phyloP scores from a whole-genome alignment of 2,797 vertebrate genomes.

The Lemur catta region DNA sequence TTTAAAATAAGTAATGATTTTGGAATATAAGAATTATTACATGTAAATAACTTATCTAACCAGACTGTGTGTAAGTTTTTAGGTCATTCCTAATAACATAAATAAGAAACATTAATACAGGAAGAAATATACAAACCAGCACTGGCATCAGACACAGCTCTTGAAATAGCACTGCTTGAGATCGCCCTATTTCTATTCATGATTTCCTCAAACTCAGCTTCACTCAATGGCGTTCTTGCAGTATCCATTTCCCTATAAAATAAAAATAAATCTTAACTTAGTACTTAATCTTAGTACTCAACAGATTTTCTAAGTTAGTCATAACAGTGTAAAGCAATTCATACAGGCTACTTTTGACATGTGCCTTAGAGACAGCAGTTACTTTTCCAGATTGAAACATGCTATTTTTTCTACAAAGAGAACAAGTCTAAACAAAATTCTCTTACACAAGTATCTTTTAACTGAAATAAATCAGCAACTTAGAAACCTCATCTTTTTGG shows the following conservation, averaged over 20 bases:
- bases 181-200: slow-evolving; percentile 99
- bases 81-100: neutral
- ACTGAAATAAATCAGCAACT: slow-evolving; percentile 23
- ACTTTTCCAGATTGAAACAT: neutral
- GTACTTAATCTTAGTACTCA: neutral
- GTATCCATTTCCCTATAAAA: slow-evolving; percentile 96
- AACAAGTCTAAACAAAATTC: slow-evolving; percentile 43
- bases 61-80: neutral
- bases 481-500: slow-evolving; percentile 16
- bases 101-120: slow-evolving; percentile 2
- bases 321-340: slow-evolving; percentile 11
- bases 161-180: slow-evolving; percentile 98
- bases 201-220: slow-evolving; percentile 99
- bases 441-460: neutral
- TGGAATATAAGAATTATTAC: neutral
- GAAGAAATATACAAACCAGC: slow-evolving; percentile 90
- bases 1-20: slow-evolving; percentile 31
- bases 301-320: slow-evolving; percentile 39
- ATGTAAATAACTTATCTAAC: neutral
- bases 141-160: slow-evolving; percentile 98
- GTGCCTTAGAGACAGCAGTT: neutral
- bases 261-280: slow-evolving; percentile 65
- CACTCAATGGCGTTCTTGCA: slow-evolving; percentile 94
- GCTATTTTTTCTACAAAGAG: neutral
- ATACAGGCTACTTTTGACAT: slow-evolving; percentile 20